Conservation (phyloP, 2,797 vertebrate species). For the Arrhamphus sclerolepis region DNA sequence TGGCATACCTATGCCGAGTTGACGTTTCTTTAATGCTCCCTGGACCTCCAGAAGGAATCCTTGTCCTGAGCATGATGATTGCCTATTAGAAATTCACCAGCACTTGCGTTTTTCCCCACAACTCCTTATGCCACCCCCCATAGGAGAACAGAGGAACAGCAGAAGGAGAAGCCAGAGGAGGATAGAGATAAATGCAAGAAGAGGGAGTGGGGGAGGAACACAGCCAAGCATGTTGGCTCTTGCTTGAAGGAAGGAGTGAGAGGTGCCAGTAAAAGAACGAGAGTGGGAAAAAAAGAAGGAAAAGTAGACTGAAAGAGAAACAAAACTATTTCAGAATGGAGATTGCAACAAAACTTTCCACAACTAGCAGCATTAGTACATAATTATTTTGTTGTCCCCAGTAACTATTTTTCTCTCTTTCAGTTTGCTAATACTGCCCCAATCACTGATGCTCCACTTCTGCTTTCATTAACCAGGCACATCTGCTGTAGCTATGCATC, state of each 20-base stretch:
- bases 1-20: slow-evolving; percentile 80
- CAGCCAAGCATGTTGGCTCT: slow-evolving; percentile 57
- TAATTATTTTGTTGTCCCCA: slow-evolving; percentile 22
- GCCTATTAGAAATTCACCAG: slow-evolving; percentile 84
- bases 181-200: slow-evolving; percentile 54
- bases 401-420: slow-evolving; percentile 3
- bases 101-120: slow-evolving; percentile 78
- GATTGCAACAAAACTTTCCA: slow-evolving; percentile 34
- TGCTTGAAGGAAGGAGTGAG: slow-evolving; percentile 47
- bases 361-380: slow-evolving; percentile 21
- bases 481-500: slow-evolving; percentile 54
- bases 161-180: slow-evolving; percentile 40
- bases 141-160: slow-evolving; percentile 34
- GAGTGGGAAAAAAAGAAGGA: slow-evolving; percentile 19
- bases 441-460: slow-evolving; percentile 28
- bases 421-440: slow-evolving; percentile 2
- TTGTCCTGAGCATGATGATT: slow-evolving; percentile 81
- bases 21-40: slow-evolving; percentile 86
- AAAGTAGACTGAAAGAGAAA: slow-evolving; percentile 3
- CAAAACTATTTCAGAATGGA: slow-evolving; percentile 22
- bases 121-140: slow-evolving; percentile 47
- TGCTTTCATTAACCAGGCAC: slow-evolving; percentile 56
- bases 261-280: slow-evolving; percentile 50
- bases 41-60: slow-evolving; percentile 77
- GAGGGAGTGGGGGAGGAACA: slow-evolving; percentile 28